Conservation (phyloP, 2,113 vertebrate species). For the Paratilapia polleni region DNA sequence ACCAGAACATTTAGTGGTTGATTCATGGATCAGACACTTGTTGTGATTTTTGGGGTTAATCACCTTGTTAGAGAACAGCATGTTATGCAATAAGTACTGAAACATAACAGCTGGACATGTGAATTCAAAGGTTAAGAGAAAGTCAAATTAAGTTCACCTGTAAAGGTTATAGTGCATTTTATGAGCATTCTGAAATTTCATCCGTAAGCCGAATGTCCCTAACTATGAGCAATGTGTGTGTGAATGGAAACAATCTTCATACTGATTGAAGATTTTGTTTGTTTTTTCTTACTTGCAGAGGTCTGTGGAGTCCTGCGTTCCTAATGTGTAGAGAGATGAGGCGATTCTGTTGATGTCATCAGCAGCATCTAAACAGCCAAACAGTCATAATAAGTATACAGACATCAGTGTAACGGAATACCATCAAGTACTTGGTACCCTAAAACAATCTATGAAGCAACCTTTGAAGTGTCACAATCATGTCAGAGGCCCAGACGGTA, state of each 20-base stretch:
- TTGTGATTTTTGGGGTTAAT: no score
- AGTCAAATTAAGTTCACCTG: no score
- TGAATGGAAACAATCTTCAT: background rate
- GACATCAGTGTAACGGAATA: background rate
- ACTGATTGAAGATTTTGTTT: background rate
- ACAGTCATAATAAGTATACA: background rate
- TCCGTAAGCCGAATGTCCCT: no score
- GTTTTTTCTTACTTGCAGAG: slow-evolving; percentile 92
- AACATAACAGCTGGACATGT: no score
- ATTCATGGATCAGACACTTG: no score
- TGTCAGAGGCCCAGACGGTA: background rate
- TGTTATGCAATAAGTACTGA: no score
- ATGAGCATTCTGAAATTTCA: no score
- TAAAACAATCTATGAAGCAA: background rate
- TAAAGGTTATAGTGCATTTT: no score
- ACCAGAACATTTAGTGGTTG: no score
- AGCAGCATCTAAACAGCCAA: slow-evolving; percentile 84
- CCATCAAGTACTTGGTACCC: background rate
- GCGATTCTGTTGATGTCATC: slow-evolving; percentile 99
- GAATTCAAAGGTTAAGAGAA: no score
- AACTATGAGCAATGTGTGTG: no score
- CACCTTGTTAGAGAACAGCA: no score
- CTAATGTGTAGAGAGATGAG: slow-evolving; percentile 93
- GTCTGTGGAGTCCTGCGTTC: slow-evolving; percentile 97
- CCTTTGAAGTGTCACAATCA: background rate